Conservation (phyloP, 2,797 vertebrate species). For the Trachurus trachurus region DNA sequence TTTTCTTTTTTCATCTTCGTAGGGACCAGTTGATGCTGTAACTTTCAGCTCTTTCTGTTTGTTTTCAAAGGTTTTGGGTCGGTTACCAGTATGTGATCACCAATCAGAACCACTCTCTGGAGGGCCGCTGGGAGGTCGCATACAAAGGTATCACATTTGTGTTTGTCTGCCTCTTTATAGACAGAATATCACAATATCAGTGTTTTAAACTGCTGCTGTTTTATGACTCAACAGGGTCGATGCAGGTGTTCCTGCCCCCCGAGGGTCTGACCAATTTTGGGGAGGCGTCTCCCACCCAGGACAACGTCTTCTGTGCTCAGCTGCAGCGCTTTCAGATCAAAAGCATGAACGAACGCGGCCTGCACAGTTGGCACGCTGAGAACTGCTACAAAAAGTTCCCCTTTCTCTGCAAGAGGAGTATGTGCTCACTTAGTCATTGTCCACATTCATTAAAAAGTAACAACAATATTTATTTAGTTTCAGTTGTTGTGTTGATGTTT, state of each 20-base stretch:
- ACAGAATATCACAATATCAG: neutral
- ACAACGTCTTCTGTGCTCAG: conserved; percentile 95
- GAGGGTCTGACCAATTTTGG: conserved; percentile 87
- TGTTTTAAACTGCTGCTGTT: neutral
- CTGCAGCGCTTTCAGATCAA: conserved; percentile 94
- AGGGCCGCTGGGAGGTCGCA: conserved; percentile 97
- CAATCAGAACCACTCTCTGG: conserved; percentile 92
- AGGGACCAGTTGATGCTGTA: neutral
- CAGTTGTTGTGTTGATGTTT: neutral
- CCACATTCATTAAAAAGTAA: neutral
- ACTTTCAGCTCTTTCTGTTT: neutral
- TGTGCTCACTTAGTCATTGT: conserved; percentile 51
- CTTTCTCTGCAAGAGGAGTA: conserved; percentile 98
- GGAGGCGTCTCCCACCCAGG: conserved; percentile 88
- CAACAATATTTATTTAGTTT: neutral
- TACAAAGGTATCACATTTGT: conserved; percentile 90
- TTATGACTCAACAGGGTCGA: conserved; percentile 84
- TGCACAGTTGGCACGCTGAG: conserved; percentile 97
- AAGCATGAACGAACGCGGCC: conserved; percentile 91
- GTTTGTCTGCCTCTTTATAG: neutral
- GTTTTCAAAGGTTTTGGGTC: conserved; percentile 93
- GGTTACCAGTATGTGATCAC: conserved; percentile 98
- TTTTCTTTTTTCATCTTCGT: neutral
- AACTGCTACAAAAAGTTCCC: conserved; percentile 97
- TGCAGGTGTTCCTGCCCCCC: conserved; percentile 95